Evolutionary conservation across 2,888 invertebrate genomes (phyloP).

Genomic region (Psylliodes chrysocephalus): DNA sequence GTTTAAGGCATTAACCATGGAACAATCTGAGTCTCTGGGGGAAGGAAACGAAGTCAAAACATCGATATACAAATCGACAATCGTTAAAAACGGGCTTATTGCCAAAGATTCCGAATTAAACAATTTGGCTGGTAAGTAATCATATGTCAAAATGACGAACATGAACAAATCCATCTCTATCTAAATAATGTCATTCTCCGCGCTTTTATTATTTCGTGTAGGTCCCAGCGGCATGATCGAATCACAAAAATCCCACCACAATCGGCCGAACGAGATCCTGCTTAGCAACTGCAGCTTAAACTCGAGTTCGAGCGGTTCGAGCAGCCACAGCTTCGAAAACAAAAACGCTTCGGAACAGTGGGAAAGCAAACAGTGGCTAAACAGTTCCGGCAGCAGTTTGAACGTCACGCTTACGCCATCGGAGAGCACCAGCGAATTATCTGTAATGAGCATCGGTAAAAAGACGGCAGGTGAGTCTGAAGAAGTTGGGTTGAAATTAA

Average conservation of each 20-base stretch:
- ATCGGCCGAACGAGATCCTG: constrained; percentile 61
- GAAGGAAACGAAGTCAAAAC: constrained; percentile 43
- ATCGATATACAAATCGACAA: constrained; percentile 40
- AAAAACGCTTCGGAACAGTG: constrained; percentile 52
- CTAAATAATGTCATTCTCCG: too few species aligned
- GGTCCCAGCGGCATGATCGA: constrained; percentile 31
- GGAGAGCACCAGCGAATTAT: constrained; percentile 59
- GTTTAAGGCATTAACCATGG: constrained; percentile 49
- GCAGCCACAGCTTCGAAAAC: constrained; percentile 63
- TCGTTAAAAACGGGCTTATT: constrained; percentile 42
- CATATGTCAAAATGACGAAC: too few species aligned
- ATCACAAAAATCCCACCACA: constrained; percentile 46
- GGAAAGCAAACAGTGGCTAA: constrained; percentile 60
- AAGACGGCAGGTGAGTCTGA: constrained; percentile 9
- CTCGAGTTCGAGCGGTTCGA: constrained; percentile 65
- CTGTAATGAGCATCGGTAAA: constrained; percentile 54
- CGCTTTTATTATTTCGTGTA: constrained; percentile 14
- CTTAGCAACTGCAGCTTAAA: constrained; percentile 69
- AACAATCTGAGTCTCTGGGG: constrained; percentile 42
- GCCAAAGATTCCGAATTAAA: constrained; percentile 36
- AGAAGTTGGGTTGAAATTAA: too few species aligned
- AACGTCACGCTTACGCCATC: constrained; percentile 60
- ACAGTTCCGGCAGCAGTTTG: constrained; percentile 59
- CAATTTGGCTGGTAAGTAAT: constrained; percentile 43
- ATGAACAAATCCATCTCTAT: too few species aligned